Base-by-base conservation (phyloP, 2,888 invertebrate genomes). In the Hydropsyche betteni region DNA sequence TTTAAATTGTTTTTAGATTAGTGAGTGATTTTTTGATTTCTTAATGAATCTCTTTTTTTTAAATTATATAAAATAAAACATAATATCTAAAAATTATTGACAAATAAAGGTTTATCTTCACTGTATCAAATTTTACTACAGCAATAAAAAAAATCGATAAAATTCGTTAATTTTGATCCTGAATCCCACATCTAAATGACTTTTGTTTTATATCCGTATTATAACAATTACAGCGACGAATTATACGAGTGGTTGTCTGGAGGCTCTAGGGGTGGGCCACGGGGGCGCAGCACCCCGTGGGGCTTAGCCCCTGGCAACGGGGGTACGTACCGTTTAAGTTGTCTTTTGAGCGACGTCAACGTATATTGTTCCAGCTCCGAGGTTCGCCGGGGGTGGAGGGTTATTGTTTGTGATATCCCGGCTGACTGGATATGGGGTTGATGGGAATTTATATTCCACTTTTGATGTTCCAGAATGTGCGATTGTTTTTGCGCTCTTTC, bases 161-260 rank as follows among this genome's bases (percentile, higher is more conserved):
- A 24, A 24, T 24, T 24, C 2, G 24, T 24, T 24, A 24, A 24
- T 55, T 55, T 38, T 36, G 72, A 58, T 8, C 33, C 58, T 58
- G 58, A 58, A 70, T 75, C 74, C 53, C 70, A 14, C 74, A 75
- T 74, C 71, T 68, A 76, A 77, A 74, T 68, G 74, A 76, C 77
- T 77, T 74, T 77, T 73, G 77, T 74, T 76, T 77, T 74, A 77
- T 77, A 72, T 74, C 76, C 77, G 69, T 77, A 77, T 74, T 76
- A 77, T 74, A 77, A 76, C 76, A 77, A 77, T 77, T 76, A 77
- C 68, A 69, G 55, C 68, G 64, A 74, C 69, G 76, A 77, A 74
- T 77, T 77, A 77, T 77, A 76, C 68, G 69, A 74, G 69, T 74
- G 72, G 75, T 51, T 52, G 71, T 52, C 44, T 44, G 44, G 58